phyloP scores from a whole-genome alignment of 2,113 vertebrate species.

The Cavia porcellus region DNA sequence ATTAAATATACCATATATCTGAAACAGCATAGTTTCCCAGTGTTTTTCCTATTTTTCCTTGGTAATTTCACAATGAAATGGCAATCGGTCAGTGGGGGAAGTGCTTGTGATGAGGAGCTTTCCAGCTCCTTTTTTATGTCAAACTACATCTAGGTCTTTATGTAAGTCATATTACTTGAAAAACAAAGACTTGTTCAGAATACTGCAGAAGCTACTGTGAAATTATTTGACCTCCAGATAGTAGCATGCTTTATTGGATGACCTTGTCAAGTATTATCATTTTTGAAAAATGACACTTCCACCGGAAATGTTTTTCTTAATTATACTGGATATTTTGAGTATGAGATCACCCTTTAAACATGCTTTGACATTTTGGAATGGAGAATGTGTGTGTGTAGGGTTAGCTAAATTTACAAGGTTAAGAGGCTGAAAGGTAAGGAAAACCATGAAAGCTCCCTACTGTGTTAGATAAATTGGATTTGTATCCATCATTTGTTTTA shows the following conservation, averaged over 20 bases:
- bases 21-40: background rate
- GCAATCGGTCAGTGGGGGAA: background rate
- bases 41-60: background rate
- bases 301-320: constrained; percentile 60
- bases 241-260: constrained; percentile 55
- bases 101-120: background rate
- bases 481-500: background rate
- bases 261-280: constrained; percentile 61
- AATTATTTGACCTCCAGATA: constrained; percentile 58
- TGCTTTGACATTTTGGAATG: background rate
- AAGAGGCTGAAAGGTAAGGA: background rate
- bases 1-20: background rate
- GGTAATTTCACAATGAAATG: constrained; percentile 31
- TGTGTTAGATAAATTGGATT: constrained; percentile 14
- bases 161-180: constrained; percentile 12
- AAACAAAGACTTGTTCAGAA: constrained; percentile 64
- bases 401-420: background rate
- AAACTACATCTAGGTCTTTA: constrained; percentile 16
- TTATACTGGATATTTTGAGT: constrained; percentile 43
- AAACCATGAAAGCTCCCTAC: background rate
- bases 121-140: background rate
- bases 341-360: constrained; percentile 67
- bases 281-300: constrained; percentile 68
- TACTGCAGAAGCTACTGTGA: background rate
- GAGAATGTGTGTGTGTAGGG: background rate